Base-by-base conservation (phyloP, 2,113 vertebrate species). In the Platanista minor region DNA sequence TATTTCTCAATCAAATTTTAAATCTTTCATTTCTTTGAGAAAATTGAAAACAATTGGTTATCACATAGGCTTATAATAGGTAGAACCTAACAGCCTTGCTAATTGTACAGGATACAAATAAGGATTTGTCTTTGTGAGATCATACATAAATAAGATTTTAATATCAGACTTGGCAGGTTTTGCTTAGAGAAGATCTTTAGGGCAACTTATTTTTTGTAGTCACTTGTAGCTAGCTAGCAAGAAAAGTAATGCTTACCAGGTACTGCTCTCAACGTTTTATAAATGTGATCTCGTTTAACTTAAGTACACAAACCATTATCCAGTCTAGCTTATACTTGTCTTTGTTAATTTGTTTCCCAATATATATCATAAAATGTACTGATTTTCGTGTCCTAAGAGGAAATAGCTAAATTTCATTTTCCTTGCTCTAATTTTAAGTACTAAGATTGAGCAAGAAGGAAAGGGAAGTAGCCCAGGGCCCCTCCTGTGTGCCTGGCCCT, bases 401-500 rank as follows among this genome's bases (percentile, higher is more conserved):
- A 62, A 87, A 8, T 67, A 57, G 12, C 31, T 69, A 15, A 6
- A 33, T n/a, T 39, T 81, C 43, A n/a, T n/a, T 74, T 84, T 90
- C 29, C 29, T 64, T 75, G 3, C 57, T 92, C 52, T 91, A 41
- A 54, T 64, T 67, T 54, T 84, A 75, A 85, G 33, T 25, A 18
- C 14, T 18, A 39, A 61, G 49, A 13, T 18, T 41, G 75, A 69
- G 52, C 49, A 82, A 66, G 59, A 81, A 54, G 52, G 54, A 61
- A n/a, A 71, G 52, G 27, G 21, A 75, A 69, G 33, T 13, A 5
- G 13, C 23, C 5, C 0, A 21, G 27, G 67, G 2, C 39, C 0
- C 2, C 4, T 59, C 23, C 33, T 33, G 0, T 1, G 27, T 6
- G 2, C 8, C 52, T 8, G 21, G 6, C 0, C 0, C 5, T 33